phyloP scores from a whole-genome alignment of 2,113 vertebrate species.

The Synodontis membranacea region DNA sequence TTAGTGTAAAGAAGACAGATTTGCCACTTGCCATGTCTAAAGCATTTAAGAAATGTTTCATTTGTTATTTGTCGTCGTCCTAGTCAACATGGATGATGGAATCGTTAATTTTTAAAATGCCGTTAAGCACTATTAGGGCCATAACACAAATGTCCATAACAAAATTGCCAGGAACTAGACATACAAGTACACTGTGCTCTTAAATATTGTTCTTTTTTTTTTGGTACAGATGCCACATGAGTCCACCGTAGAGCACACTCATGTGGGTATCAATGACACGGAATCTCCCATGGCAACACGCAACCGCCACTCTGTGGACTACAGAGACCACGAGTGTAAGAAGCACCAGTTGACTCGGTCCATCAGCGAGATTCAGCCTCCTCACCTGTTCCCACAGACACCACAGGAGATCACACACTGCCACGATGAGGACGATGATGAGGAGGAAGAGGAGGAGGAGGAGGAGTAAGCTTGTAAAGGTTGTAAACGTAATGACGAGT shows the following conservation, averaged over 20 bases:
- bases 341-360: slow-evolving; percentile 91
- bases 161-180: background rate
- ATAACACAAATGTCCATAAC: background rate
- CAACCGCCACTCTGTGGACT: slow-evolving; percentile 90
- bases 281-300: slow-evolving; percentile 93
- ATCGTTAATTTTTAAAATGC: background rate
- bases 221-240: slow-evolving; percentile 92
- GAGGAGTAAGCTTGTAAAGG: slow-evolving; percentile 71
- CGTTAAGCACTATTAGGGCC: background rate
- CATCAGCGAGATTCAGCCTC: slow-evolving; percentile 96
- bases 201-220: background rate
- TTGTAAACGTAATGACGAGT: slow-evolving; percentile 39
- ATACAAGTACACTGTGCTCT: background rate
- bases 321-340: slow-evolving; percentile 92
- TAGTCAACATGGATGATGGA: background rate
- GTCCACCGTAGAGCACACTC: slow-evolving; percentile 93
- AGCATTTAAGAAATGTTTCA: background rate
- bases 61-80: background rate
- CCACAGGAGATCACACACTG: slow-evolving; percentile 99
- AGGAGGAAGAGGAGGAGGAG: slow-evolving; percentile 93
- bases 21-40: background rate
- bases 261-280: slow-evolving; percentile 82
- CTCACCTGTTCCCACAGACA: slow-evolving; percentile 93
- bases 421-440: slow-evolving; percentile 97
- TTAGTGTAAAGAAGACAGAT: background rate